Percentiles rank a stretch among this genome's conserved stretches.
These are phyloP conservation scores for Oplegnathus fasciatus DNA, from an alignment of 2,113 vertebrate species.

Conservation along the genomic window DNA sequence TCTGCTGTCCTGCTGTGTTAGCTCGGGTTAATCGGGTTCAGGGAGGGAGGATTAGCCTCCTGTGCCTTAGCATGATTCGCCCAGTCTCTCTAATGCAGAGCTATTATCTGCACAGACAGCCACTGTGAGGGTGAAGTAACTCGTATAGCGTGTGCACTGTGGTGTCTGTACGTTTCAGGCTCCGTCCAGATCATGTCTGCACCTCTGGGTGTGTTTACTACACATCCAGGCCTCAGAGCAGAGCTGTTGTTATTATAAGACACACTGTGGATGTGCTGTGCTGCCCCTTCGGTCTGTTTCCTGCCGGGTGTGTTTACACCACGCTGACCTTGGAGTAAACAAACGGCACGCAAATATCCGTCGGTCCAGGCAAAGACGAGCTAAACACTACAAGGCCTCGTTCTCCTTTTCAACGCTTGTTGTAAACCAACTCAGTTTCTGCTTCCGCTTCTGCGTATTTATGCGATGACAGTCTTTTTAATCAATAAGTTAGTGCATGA, in stretches of 20 bases:
- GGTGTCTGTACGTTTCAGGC: not conserved
- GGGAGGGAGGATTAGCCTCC: conserved; percentile 74
- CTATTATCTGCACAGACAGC: conserved; percentile 61
- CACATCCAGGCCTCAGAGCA: not conserved
- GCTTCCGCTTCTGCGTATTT: not conserved
- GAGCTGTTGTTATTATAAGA: conserved; percentile 26
- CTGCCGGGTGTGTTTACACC: conserved; percentile 24
- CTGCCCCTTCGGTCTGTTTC: not conserved
- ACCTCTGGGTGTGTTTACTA: conserved; percentile 27
- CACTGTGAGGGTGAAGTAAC: conserved; percentile 23
- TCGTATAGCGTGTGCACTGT: not conserved
- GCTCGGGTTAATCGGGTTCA: conserved; percentile 77
- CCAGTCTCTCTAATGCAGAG: conserved; percentile 61
- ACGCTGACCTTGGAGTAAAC: conserved; percentile 20
- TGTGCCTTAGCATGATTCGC: conserved; percentile 60
- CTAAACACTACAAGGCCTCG: not conserved
- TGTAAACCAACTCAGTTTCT: conserved; percentile 17
- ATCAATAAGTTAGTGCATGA: not conserved
- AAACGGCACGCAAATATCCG: not conserved
- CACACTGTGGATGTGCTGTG: not conserved
- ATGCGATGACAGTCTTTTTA: not conserved
- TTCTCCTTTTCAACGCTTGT: not conserved
- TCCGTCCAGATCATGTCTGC: not conserved
- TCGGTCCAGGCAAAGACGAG: not conserved
- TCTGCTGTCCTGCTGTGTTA: conserved; percentile 58